A percentile compares a stretch with the other conserved stretches of the same genome.
phyloP scores from a whole-genome alignment of 37 sponge, comb jelly and placozoan species.

The Amphimedon queenslandica region DNA sequence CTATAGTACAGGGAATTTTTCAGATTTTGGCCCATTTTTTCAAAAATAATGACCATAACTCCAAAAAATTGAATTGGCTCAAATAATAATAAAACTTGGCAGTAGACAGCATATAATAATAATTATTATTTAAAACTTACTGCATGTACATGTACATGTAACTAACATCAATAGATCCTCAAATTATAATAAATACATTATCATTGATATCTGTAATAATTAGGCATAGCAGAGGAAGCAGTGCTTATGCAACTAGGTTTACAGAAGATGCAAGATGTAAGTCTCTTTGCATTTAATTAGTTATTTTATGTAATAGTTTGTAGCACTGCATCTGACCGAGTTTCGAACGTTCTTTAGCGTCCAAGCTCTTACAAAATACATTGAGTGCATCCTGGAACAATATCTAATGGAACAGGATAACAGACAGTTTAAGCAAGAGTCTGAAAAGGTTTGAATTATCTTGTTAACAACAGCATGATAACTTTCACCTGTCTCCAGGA shows the following conservation, averaged over 20 bases:
- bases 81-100: too few relatives aligned
- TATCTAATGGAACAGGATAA: background rate
- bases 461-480: too few relatives aligned
- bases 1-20: too few relatives aligned
- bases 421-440: background rate
- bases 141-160: too few relatives aligned
- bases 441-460: constrained; percentile 22
- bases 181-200: too few relatives aligned
- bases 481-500: constrained; percentile 3
- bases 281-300: background rate
- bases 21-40: too few relatives aligned
- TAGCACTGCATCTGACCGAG: constrained; percentile 33
- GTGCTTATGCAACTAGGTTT: background rate
- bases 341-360: constrained; percentile 51
- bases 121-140: too few relatives aligned
- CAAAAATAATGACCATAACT: too few relatives aligned
- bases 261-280: background rate
- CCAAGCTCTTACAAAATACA: constrained; percentile 29
- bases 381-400: constrained; percentile 49
- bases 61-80: too few relatives aligned
- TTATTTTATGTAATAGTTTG: background rate
- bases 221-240: background rate
- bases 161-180: too few relatives aligned
- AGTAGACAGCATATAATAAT: too few relatives aligned
- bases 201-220: background rate